Base-by-base conservation (phyloP, 2,113 vertebrate genomes). In the Sinosuthora webbiana region DNA sequence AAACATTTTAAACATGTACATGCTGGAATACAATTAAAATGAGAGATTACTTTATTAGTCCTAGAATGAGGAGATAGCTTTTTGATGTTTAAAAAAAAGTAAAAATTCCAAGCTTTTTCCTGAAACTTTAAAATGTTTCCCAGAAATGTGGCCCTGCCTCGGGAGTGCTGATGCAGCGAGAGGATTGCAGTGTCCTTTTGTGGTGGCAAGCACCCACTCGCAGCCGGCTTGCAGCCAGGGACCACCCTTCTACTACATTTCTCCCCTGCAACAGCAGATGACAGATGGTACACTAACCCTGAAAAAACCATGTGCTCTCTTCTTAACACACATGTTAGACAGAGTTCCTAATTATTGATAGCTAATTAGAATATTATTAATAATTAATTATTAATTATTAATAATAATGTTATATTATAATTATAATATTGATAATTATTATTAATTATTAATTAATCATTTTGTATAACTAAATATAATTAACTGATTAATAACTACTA, bases 91-190 rank as follows among this genome's bases (percentile, higher is more conserved):
- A 25, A 50, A 5, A 35, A 53, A 56, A 63, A 69, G 14, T 14
- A 14, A 30, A 47, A 53, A 45, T 35, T 12, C 17, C 33, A 55
- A 2, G 3, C 19, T 81, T 84, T 20, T 49, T 70, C 37, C 39
- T 20, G 44, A 84, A 80, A 56, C 28, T 27, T 73, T 19, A 17
- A 9, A 33, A 2, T 10, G 6, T 8, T 67, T 87, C 52, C 20
- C 69, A 28, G 47, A 15, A 89, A 10, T 5, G 28, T 31, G 14
- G 28, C 27, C 3, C 3, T 35, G 57, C n/a, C 37, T 18, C 6
- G 10, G 16, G 31, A 19, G 1, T 8, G 39, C 69, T 3, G 0
- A 1, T 3, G 56, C 30, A 31, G 23, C 1, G 0, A 35, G 47
- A 50, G 21, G 39, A 21, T 1, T 3, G 30, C 65, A 78, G 55